Evolutionary conservation across 2,113 vertebrate species (phyloP).

Genomic region (Leptodactylus fuscus): DNA sequence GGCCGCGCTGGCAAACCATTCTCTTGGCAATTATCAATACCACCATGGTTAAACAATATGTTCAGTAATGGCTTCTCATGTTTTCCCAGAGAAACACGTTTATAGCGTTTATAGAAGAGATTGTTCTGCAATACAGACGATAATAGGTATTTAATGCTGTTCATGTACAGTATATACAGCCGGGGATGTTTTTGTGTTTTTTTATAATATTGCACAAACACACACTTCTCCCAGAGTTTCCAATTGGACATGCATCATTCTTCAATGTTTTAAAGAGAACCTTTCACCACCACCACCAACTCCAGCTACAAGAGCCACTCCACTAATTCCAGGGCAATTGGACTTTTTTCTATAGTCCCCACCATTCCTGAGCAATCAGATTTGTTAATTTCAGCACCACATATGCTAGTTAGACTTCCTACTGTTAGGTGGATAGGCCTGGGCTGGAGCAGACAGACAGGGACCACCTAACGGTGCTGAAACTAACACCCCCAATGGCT

Average conservation of each 20-base stretch:
- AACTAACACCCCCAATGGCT: no score
- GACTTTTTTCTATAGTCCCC: no score
- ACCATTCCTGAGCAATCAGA: no score
- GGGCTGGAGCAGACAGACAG: no score
- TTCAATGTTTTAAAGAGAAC: no score
- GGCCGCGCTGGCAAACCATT: background rate
- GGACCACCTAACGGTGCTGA: no score
- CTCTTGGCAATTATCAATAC: constrained; percentile 20
- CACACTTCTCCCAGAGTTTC: background rate
- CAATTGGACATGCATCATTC: background rate
- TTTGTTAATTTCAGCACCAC: no score
- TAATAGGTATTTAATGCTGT: background rate
- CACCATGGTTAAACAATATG: constrained; percentile 15
- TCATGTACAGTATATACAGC: background rate
- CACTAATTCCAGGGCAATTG: no score
- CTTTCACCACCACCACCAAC: no score
- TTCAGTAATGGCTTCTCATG: constrained; percentile 4
- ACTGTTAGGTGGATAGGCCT: no score
- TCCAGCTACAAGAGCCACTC: no score
- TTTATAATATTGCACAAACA: background rate
- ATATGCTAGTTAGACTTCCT: no score
- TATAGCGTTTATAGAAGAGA: background rate
- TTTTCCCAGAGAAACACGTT: background rate
- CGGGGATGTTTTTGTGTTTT: background rate
- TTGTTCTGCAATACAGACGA: background rate